These are phyloP conservation scores for Leptonema lineaticorne DNA, from an alignment of 1,140 invertebrate genomes.

Conservation along the genomic window DNA sequence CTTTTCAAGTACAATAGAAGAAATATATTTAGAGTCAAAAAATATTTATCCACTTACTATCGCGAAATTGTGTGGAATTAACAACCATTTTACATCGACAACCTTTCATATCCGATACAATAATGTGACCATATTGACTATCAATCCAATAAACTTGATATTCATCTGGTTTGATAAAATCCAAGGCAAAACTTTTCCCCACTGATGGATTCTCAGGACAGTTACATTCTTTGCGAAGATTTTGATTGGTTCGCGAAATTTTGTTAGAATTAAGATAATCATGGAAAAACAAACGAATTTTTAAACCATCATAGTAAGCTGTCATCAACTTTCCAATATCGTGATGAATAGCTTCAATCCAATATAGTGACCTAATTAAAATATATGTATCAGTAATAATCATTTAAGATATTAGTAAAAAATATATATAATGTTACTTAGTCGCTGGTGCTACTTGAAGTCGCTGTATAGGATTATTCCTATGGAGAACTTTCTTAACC, in stretches of 20 bases:
- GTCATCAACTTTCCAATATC: conserved; percentile 64
- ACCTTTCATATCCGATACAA: conserved; percentile 65
- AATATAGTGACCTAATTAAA: conserved; percentile 64
- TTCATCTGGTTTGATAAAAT: conserved; percentile 60
- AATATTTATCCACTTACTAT: conserved; percentile 40
- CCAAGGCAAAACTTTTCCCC: conserved; percentile 63
- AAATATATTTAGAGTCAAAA: neutral
- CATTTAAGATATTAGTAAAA: neutral
- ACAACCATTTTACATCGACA: conserved; percentile 66
- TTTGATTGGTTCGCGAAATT: conserved; percentile 24
- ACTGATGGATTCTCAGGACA: conserved; percentile 62
- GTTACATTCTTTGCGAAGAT: conserved; percentile 51
- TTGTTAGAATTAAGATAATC: conserved; percentile 8
- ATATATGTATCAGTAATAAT: neutral
- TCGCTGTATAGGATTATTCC: conserved; percentile 58
- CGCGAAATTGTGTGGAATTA: conserved; percentile 53
- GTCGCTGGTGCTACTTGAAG: conserved; percentile 72
- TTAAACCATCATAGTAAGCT: conserved; percentile 58
- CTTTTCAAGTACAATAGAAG: too few species aligned
- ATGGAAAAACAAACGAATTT: conserved; percentile 61
- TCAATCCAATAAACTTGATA: conserved; percentile 69
- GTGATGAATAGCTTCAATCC: conserved; percentile 65
- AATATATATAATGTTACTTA: conserved; percentile 62
- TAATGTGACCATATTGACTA: conserved; percentile 59
- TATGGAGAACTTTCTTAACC: conserved; percentile 53